A percentile compares a stretch with the other conserved stretches of the same genome.
phyloP scores from a whole-genome alignment of 1,140 invertebrate species.

The Oryctes rhinoceros region DNA sequence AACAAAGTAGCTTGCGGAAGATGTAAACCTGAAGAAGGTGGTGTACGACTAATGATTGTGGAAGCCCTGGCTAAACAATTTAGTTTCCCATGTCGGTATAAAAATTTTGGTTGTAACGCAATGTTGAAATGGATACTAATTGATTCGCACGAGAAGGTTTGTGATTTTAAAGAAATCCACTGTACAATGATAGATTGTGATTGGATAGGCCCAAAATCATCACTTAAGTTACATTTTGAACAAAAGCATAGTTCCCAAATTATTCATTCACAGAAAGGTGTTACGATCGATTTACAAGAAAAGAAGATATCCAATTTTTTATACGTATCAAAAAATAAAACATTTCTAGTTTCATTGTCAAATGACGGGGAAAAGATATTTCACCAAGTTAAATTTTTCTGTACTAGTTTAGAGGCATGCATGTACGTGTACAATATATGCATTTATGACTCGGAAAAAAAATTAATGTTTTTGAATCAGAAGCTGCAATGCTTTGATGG shows the following conservation, averaged over 20 bases:
- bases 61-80: background rate
- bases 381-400: slow-evolving; percentile 7
- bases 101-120: background rate
- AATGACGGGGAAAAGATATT: slow-evolving; percentile 19
- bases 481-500: slow-evolving; percentile 18
- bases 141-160: slow-evolving; percentile 1
- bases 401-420: background rate
- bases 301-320: background rate
- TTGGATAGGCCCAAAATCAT: background rate
- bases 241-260: background rate
- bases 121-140: background rate
- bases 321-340: slow-evolving; percentile 12
- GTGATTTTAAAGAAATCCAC: background rate
- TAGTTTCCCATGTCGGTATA: slow-evolving; percentile 4
- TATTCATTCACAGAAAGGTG: background rate
- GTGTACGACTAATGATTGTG: background rate
- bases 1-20: slow-evolving; percentile 16
- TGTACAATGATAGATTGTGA: slow-evolving; percentile 1
- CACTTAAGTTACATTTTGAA: slow-evolving; percentile 3
- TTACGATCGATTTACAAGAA: background rate
- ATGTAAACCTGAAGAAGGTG: background rate
- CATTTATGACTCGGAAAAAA: background rate
- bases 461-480: slow-evolving; percentile 22
- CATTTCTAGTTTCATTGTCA: background rate
- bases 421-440: slow-evolving; percentile 7